Conservation (phyloP, 2,888 invertebrate genomes). For the Pristionchus japonicus region DNA sequence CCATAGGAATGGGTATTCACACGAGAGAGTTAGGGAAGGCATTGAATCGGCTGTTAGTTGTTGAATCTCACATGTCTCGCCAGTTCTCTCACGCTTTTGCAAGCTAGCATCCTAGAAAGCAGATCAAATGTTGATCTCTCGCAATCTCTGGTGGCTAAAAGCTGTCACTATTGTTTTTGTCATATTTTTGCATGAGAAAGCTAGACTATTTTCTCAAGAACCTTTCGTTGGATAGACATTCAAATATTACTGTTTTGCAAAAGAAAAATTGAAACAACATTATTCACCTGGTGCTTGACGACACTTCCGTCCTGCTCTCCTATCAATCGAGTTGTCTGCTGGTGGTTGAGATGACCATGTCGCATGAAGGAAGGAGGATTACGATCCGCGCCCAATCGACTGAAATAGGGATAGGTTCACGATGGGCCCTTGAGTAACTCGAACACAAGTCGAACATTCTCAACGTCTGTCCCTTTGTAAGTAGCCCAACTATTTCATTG, state of each 20-base stretch:
- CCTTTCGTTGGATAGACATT: no score
- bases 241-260: no score
- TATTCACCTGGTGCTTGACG: constrained; percentile 57
- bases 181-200: no score
- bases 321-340: constrained; percentile 67
- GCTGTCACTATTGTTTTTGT: neutral
- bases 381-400: constrained; percentile 48
- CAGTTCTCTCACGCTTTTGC: no score
- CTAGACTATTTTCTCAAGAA: no score
- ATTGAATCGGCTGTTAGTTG: neutral
- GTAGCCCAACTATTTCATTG: no score
- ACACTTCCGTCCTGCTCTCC: constrained; percentile 67
- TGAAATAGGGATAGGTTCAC: neutral
- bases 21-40: neutral
- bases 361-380: constrained; percentile 69
- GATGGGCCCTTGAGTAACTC: neutral
- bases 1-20: neutral
- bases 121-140: no score
- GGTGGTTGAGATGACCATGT: constrained; percentile 68
- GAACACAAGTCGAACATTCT: no score
- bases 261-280: neutral
- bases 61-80: neutral
- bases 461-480: no score
- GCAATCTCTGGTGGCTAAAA: neutral
- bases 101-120: neutral